Base-by-base conservation (phyloP, 2,113 vertebrate species). In the Pelvicachromis taeniatus region DNA sequence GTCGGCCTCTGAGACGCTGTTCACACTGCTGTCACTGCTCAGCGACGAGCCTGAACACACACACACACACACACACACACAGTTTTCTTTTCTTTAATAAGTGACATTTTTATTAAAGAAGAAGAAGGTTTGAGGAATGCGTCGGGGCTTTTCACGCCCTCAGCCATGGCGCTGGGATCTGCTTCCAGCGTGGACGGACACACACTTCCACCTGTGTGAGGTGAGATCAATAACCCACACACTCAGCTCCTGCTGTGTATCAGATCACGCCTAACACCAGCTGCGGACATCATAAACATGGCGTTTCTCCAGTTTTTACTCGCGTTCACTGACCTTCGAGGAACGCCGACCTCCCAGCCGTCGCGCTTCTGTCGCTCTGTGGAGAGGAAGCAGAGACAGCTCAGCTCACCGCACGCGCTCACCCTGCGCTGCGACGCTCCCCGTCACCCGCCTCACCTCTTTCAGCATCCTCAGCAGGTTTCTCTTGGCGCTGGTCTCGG, bases 391-490 rank as follows among this genome's bases (percentile, higher is more conserved):
- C 65, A 78, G 5, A 83, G 31, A 53, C 19, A 26, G 4, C 13
- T 79, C n/a, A 19, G 31, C n/a, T 23, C 9, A 1, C 21, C 7
- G 8, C 3, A 26, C 2, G 0, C 9, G 9, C 48, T 56, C 40
- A 45, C 21, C 26, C 5, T 9, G 0, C 16, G 21, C 21, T 4
- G n/a, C 21, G 2, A 45, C 14, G 9, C 21, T 17, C 40, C 52
- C 65, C 9, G 1, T 45, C 8, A 2, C 14, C 65, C 13, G 1
- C 26, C 26, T 33, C 92, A 98, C 98, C 97, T 99, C 98, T 95
- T 97, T 98, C 11, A 95, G 82, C 79, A 96, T 95, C 63, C 95
- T 95, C 88, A 99, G 94, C 26, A 99, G 92, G 52, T 95, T 93
- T 90, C 81, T 97, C 96, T 99, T 99, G 89, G 90, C 54, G 77